Base-by-base conservation (phyloP, 1,140 invertebrate genomes). In the Triops cancriformis region DNA sequence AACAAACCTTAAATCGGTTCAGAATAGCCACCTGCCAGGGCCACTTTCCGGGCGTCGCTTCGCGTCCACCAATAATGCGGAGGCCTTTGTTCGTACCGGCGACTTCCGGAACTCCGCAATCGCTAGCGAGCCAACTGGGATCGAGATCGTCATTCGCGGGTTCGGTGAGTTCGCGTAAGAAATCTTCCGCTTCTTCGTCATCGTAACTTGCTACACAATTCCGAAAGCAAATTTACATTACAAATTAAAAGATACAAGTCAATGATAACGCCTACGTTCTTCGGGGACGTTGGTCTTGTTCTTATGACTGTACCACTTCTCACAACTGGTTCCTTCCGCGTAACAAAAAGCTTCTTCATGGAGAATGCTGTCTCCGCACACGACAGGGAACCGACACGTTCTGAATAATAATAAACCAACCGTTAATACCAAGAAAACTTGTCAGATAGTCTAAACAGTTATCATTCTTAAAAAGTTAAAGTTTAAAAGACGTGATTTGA, bases 21-120 rank as follows among this genome's bases (percentile, higher is more conserved):
- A 97, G 85, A 23, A 97, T 89, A 51, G 93, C 94, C 23, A 96
- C 94, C 86, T 96, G 92, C 95, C 95, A 97, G 0, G 94, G 94
- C 95, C 96, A 98, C 81, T 90, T 90, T 11, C 93, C 92, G 79
- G 89, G 90, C 5, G 86, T 84, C 0, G 94, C 87, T 75, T 93
- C 90, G 73, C 88, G 86, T 0, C 95, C 95, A 0, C 95, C 95
- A 73, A 97, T 93, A 37, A 97, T 97, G 80, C 91, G 89, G 43
- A 92, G 82, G n/a, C 80, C 75, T 51, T 76, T 80, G 9, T 77
- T 73, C 12, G 81, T 28, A 23, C 78, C 78, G 11, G 76, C 79
- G 12, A 80, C 78, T 14, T 78, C 79, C 43, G 77, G 79, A 10
- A 82, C 26, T 26, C 80, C 80, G 77, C 79, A 81, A 37, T 76